Conservation (phyloP, 2,888 invertebrate species). For the Luperina nickerlii region DNA sequence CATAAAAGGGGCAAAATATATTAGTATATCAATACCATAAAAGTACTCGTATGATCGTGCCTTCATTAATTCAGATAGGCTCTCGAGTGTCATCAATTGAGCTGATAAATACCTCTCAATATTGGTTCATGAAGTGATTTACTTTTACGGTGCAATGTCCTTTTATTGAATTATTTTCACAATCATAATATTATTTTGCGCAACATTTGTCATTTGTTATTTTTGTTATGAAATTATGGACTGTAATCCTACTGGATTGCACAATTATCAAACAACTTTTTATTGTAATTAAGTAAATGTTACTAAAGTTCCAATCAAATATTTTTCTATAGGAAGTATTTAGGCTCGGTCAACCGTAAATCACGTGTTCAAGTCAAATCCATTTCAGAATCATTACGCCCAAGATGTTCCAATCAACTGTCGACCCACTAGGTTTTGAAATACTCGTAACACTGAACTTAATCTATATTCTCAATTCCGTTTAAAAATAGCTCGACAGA, state of each 20-base stretch:
- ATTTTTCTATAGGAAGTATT: not conserved
- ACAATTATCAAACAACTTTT: not conserved
- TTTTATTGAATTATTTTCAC: conserved; percentile 16
- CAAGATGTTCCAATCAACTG: conserved; percentile 43
- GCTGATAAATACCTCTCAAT: conserved; percentile 56
- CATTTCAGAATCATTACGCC: conserved; percentile 22
- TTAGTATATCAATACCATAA: conserved; percentile 67
- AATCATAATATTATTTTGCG: not conserved
- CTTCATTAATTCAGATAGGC: conserved; percentile 64
- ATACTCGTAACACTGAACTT: conserved; percentile 25
- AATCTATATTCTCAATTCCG: conserved; percentile 35
- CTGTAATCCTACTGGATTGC: conserved; percentile 11
- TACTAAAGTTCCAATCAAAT: not conserved
- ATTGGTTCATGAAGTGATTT: conserved; percentile 47
- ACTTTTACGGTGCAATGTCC: conserved; percentile 24
- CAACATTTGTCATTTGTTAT: conserved; percentile 22
- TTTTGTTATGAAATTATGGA: conserved; percentile 20
- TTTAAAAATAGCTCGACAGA: conserved; percentile 54
- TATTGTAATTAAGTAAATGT: not conserved
- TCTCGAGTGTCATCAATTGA: conserved; percentile 65
- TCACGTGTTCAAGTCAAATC: conserved; percentile 19
- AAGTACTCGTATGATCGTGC: conserved; percentile 65
- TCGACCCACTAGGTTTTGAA: conserved; percentile 34
- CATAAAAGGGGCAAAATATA: conserved; percentile 41
- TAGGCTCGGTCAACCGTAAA: not conserved